These are phyloP conservation scores for Syngnathus rostellatus DNA, from an alignment of 2,797 vertebrate genomes.

Conservation along the genomic window DNA sequence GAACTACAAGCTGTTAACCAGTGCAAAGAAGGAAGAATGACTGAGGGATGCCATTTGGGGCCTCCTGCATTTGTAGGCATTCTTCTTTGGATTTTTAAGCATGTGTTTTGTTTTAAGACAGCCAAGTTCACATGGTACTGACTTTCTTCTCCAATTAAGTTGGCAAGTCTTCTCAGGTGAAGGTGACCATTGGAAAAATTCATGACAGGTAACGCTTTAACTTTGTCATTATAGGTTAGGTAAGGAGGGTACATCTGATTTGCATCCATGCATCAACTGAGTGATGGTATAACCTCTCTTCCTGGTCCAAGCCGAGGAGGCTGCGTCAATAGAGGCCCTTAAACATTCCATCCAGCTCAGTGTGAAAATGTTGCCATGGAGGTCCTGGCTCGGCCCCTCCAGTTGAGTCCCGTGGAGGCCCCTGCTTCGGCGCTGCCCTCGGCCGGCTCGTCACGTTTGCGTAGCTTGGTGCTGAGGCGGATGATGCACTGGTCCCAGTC, in stretches of 20 bases:
- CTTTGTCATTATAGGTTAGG: conserved; percentile 25
- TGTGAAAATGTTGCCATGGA: conserved; percentile 85
- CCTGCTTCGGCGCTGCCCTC: conserved; percentile 71
- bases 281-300: conserved; percentile 15
- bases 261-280: conserved; percentile 44
- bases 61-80: conserved; percentile 43
- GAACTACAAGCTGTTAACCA: conserved; percentile 50
- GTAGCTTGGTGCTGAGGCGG: conserved; percentile 81
- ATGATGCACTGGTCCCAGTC: conserved; percentile 94
- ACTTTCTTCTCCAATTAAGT: conserved; percentile 23
- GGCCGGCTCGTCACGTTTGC: conserved; percentile 80
- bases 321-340: conserved; percentile 15
- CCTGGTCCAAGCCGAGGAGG: conserved; percentile 9
- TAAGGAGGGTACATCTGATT: conserved; percentile 23
- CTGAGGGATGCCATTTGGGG: conserved; percentile 28
- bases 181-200: conserved; percentile 31
- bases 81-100: conserved; percentile 63
- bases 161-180: conserved; percentile 35
- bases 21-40: conserved; percentile 48
- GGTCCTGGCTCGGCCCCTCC: conserved; percentile 76
- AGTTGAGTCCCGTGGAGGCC: conserved; percentile 69
- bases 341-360: conserved; percentile 46
- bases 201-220: conserved; percentile 16
- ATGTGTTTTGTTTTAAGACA: conserved; percentile 34
- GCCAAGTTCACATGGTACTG: conserved; percentile 23